Evolutionary conservation across 37 sponge, comb jelly and placozoan genomes (phyloP).

Genomic region (Bolinopsis microptera): DNA sequence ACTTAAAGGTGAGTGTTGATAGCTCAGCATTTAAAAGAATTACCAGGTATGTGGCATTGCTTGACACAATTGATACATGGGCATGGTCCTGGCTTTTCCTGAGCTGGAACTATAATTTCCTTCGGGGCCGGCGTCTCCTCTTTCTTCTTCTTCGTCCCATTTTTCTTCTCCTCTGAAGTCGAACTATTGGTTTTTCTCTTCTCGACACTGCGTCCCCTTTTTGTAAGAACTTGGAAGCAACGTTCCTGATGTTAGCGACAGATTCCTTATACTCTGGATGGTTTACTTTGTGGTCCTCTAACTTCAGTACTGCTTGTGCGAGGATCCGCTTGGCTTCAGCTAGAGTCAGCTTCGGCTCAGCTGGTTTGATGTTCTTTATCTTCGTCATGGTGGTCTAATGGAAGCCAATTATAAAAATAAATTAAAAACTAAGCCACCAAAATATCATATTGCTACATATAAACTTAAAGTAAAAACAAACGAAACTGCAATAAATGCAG

Average conservation of each 20-base stretch:
- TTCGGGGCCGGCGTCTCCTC: neutral
- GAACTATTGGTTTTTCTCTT: neutral
- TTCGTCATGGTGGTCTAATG: slow-evolving; percentile 78
- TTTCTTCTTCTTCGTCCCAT: neutral
- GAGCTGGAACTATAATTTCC: neutral
- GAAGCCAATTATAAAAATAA: too few species aligned
- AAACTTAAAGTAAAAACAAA: neutral
- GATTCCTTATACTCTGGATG: neutral
- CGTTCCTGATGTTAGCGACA: neutral
- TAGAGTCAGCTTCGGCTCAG: neutral
- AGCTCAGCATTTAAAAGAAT: neutral
- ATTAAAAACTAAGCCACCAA: neutral
- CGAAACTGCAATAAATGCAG: neutral
- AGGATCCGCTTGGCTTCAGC: slow-evolving; percentile 27
- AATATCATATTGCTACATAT: neutral
- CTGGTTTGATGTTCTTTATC: slow-evolving; percentile 75
- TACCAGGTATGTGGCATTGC: slow-evolving; percentile 50
- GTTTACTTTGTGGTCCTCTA: neutral
- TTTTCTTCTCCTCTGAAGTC: neutral
- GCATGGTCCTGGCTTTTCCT: neutral
- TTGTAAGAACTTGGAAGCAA: neutral
- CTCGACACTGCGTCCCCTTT: neutral
- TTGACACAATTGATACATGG: slow-evolving; percentile 8
- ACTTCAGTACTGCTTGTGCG: neutral
- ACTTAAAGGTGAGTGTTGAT: neutral